These are phyloP conservation scores for Phocoena phocoena DNA, from an alignment of 2,113 vertebrate species.

Conservation along the genomic window DNA sequence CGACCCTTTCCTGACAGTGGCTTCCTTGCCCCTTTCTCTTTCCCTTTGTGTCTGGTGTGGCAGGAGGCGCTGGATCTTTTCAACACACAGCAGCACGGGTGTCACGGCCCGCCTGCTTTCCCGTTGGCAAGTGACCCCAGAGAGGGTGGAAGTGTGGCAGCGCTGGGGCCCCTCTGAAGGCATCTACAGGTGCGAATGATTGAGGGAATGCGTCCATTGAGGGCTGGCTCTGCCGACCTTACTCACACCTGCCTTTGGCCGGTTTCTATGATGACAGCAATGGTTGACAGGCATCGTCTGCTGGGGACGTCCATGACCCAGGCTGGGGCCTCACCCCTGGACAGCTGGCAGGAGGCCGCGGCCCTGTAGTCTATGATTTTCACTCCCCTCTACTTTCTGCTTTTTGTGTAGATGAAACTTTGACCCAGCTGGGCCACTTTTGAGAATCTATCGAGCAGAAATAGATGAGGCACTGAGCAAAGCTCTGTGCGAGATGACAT, in stretches of 20 bases:
- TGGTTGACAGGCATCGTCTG: background rate
- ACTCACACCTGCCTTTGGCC: background rate
- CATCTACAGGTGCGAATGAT: accelerated
- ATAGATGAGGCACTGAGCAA: accelerated
- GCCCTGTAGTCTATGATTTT: background rate
- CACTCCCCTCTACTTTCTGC: background rate
- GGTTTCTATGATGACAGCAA: background rate
- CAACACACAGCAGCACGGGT: background rate
- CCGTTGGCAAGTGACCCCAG: background rate
- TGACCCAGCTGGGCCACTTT: background rate
- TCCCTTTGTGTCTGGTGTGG: background rate
- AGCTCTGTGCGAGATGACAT: accelerated
- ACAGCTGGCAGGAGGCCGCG: background rate
- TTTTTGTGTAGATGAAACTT: background rate
- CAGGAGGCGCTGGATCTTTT: background rate
- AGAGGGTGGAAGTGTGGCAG: background rate
- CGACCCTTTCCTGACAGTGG: background rate
- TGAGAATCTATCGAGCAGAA: background rate
- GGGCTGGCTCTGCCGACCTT: background rate
- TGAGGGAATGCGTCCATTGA: background rate
- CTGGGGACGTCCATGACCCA: background rate
- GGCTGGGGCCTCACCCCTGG: background rate
- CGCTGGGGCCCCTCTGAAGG: background rate
- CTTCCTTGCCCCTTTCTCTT: background rate
- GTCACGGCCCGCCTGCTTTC: background rate